Percentiles rank a stretch among this genome's conserved stretches.
Conservation (phyloP, 2,888 invertebrate species). For the Cerastoderma edule region DNA sequence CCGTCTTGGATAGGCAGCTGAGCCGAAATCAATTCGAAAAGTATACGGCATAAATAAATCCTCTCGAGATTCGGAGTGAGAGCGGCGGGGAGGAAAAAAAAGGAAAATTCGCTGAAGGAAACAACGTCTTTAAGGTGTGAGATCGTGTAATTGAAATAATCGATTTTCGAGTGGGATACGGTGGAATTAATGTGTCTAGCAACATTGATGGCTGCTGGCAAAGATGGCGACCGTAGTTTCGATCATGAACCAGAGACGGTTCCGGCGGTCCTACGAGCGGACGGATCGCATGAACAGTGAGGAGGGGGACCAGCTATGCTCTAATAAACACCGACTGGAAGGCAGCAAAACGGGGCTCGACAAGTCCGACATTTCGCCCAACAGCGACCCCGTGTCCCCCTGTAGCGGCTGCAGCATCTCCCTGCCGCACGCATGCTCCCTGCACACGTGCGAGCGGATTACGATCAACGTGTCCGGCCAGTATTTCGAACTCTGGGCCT, state of each 20-base stretch:
- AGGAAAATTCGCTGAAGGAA: slow-evolving; percentile 1
- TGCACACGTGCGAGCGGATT: slow-evolving; percentile 80
- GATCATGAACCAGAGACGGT: slow-evolving; percentile 77
- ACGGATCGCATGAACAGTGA: slow-evolving; percentile 70
- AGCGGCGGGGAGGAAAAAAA: no score
- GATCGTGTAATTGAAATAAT: slow-evolving; percentile 29
- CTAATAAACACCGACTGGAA: slow-evolving; percentile 61
- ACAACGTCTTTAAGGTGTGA: slow-evolving; percentile 28
- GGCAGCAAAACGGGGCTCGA: slow-evolving; percentile 58
- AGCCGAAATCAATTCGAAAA: not conserved
- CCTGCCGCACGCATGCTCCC: slow-evolving; percentile 74
- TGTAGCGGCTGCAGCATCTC: slow-evolving; percentile 61
- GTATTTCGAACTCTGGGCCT: slow-evolving; percentile 82
- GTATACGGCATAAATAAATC: slow-evolving; percentile 4
- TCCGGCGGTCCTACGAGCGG: slow-evolving; percentile 73
- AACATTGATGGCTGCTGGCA: slow-evolving; percentile 50
- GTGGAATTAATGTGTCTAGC: slow-evolving; percentile 36
- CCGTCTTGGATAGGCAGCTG: slow-evolving; percentile 14
- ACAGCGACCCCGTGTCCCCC: slow-evolving; percentile 54
- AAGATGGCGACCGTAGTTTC: slow-evolving; percentile 72
- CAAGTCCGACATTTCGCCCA: slow-evolving; percentile 48
- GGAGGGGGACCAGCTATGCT: slow-evolving; percentile 68
- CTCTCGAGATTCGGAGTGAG: slow-evolving; percentile 19
- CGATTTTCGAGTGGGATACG: slow-evolving; percentile 30
- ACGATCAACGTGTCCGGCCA: slow-evolving; percentile 83